A percentile compares a stretch with the other conserved stretches of the same genome.
Evolutionary conservation across 2,888 invertebrate genomes (phyloP).

Genomic region (Schizotus pectinicornis): DNA sequence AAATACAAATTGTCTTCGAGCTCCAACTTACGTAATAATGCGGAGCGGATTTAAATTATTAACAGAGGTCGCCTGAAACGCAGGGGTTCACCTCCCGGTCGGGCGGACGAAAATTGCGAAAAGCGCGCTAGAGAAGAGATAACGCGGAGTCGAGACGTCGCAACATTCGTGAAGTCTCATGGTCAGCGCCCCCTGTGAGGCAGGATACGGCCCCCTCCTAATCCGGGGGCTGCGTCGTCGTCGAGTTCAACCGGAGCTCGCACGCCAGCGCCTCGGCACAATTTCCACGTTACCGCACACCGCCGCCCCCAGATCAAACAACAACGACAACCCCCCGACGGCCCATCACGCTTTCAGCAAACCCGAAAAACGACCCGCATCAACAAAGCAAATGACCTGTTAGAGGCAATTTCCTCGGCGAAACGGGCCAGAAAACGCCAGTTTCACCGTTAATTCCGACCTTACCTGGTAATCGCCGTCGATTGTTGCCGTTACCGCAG

Average conservation of each 20-base stretch:
- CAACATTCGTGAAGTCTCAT: slow-evolving; percentile 35
- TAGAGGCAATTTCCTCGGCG: slow-evolving; percentile 55
- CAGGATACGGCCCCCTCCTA: slow-evolving; percentile 52
- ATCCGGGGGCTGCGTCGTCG: slow-evolving; percentile 51
- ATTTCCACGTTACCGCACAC: slow-evolving; percentile 27
- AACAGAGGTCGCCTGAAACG: neutral
- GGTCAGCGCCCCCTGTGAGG: slow-evolving; percentile 50
- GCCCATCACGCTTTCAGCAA: slow-evolving; percentile 31
- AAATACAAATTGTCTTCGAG: too few species aligned
- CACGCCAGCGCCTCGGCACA: slow-evolving; percentile 6
- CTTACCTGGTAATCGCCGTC: slow-evolving; percentile 20
- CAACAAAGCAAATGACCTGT: slow-evolving; percentile 61
- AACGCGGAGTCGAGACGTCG: too few species aligned
- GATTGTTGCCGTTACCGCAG: slow-evolving; percentile 36
- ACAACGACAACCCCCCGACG: slow-evolving; percentile 26
- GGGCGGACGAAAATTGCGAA: neutral
- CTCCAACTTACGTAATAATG: too few species aligned
- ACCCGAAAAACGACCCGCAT: slow-evolving; percentile 49
- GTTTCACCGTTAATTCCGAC: slow-evolving; percentile 42
- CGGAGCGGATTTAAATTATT: too few species aligned
- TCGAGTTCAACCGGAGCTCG: slow-evolving; percentile 35
- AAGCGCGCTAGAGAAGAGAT: neutral
- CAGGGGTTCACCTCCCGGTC: neutral
- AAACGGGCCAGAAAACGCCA: slow-evolving; percentile 39
- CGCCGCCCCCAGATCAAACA: slow-evolving; percentile 25